Evolutionary conservation across 2,797 vertebrate species (phyloP).

Genomic region (Channallabes apus): DNA sequence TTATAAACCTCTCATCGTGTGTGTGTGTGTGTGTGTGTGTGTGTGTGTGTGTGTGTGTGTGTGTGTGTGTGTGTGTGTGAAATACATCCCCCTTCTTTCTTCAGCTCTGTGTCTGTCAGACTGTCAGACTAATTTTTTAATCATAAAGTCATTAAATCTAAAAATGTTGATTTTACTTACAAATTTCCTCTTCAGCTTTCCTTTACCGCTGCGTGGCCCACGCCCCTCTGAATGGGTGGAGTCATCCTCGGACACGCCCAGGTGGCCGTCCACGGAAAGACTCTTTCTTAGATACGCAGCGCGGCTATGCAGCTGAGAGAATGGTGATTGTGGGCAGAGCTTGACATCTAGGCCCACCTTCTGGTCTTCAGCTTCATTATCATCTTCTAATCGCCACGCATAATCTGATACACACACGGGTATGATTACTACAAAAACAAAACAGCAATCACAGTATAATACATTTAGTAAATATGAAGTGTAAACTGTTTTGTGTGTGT

Average conservation of each 20-base stretch:
- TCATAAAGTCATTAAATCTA: background rate
- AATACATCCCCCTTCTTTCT: background rate
- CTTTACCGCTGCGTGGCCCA: constrained; percentile 67
- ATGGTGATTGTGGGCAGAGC: constrained; percentile 74
- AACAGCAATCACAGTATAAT: too few relatives aligned
- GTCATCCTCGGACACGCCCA: constrained; percentile 73
- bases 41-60: constrained; percentile 6
- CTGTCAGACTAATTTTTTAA: background rate
- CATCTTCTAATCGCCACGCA: constrained; percentile 83
- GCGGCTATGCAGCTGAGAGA: constrained; percentile 77
- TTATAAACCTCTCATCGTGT: constrained; percentile 57
- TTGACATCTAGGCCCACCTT: constrained; percentile 54
- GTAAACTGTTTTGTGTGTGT: too few relatives aligned
- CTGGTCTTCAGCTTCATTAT: constrained; percentile 64
- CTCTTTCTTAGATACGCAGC: constrained; percentile 89
- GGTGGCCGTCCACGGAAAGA: constrained; percentile 84
- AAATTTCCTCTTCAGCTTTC: constrained; percentile 88
- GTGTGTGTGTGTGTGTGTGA: too few relatives aligned
- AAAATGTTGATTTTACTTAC: constrained; percentile 73
- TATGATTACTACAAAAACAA: too few relatives aligned
- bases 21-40: constrained; percentile 18
- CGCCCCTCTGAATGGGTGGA: constrained; percentile 56
- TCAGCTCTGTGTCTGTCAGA: background rate
- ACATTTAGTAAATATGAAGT: too few relatives aligned
- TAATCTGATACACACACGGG: constrained; percentile 72